Evolutionary conservation across 2,888 invertebrate genomes (phyloP).

Genomic region (Drosophila hamatofila): DNA sequence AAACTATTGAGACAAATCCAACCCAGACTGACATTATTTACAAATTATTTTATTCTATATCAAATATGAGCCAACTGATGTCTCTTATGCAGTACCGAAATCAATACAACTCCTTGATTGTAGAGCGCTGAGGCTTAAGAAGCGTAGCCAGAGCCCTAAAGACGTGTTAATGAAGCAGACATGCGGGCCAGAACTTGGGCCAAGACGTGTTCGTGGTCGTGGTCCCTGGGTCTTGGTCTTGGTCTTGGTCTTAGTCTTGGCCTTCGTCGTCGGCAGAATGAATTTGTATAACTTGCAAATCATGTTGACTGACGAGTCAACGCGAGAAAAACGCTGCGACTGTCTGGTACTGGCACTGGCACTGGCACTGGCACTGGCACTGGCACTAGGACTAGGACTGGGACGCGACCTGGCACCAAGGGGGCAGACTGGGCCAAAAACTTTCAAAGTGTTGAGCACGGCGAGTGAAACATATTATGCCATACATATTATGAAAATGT

Average conservation of each 20-base stretch:
- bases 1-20: too few relatives aligned
- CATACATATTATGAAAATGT: slow-evolving; percentile 66
- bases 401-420: background rate
- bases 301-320: slow-evolving; percentile 74
- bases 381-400: background rate
- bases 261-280: slow-evolving; percentile 63
- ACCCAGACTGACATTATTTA: too few relatives aligned
- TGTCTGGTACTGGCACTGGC: slow-evolving; percentile 8
- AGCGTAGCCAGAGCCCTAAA: slow-evolving; percentile 46
- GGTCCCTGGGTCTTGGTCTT: slow-evolving; percentile 25
- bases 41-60: background rate
- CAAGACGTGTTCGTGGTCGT: slow-evolving; percentile 48
- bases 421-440: slow-evolving; percentile 21
- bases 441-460: slow-evolving; percentile 63
- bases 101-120: background rate
- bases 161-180: slow-evolving; percentile 80
- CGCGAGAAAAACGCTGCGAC: slow-evolving; percentile 25
- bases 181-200: slow-evolving; percentile 59
- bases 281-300: slow-evolving; percentile 79
- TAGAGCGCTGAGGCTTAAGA: slow-evolving; percentile 34
- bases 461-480: slow-evolving; percentile 64
- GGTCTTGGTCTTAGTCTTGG: slow-evolving; percentile 19
- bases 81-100: background rate
- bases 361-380: background rate
- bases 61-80: background rate